These are phyloP conservation scores for Rhynchopsitta pachyrhyncha DNA, from an alignment of 2,113 vertebrate species.

Conservation along the genomic window DNA sequence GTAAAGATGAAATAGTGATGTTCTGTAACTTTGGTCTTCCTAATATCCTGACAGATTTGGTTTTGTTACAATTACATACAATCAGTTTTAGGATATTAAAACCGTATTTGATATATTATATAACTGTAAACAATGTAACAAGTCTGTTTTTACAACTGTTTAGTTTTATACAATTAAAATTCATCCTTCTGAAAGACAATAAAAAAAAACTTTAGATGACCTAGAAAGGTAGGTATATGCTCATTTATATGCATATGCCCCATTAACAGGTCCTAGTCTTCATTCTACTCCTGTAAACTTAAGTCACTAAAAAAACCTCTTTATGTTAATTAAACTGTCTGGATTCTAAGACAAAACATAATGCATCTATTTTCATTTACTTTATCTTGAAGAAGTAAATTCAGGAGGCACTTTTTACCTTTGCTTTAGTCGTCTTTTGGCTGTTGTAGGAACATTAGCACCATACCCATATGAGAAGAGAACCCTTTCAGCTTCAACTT, in stretches of 20 bases:
- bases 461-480: slow-evolving; percentile 97
- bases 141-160: not conserved
- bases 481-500: slow-evolving; percentile 93
- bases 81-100: not conserved
- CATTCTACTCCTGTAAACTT: not conserved
- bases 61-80: not conserved
- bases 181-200: not conserved
- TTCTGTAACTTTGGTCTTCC: not conserved
- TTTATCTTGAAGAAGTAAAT: not conserved
- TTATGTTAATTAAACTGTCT: not conserved
- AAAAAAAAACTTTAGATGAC: not conserved
- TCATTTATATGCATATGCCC: not conserved
- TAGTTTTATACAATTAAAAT: not conserved
- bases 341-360: not conserved
- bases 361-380: not conserved
- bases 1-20: not conserved
- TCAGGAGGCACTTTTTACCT: slow-evolving; percentile 77
- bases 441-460: slow-evolving; percentile 95
- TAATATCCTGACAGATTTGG: not conserved
- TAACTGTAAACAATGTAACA: not conserved
- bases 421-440: slow-evolving; percentile 91
- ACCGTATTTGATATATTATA: not conserved
- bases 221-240: not conserved
- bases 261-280: not conserved
- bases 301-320: not conserved